A percentile compares a stretch with the other conserved stretches of the same genome.
Evolutionary conservation across 2,888 invertebrate genomes (phyloP).

Genomic region (Priocnemis perturbator): DNA sequence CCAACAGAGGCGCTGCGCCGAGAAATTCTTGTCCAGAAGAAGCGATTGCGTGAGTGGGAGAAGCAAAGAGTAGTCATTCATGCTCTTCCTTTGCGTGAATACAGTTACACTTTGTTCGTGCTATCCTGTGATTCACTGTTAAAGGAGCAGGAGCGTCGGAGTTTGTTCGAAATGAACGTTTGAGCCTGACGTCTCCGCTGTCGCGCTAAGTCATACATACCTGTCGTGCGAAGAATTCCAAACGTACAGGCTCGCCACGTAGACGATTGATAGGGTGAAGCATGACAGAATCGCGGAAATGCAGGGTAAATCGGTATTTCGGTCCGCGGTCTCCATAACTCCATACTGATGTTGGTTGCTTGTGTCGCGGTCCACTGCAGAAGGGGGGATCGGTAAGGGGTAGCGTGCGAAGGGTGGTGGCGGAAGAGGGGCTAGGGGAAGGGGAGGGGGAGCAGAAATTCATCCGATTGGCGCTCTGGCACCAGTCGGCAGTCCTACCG

Average conservation of each 20-base stretch:
- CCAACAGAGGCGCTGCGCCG: constrained; percentile 38
- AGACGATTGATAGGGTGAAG: constrained; percentile 85
- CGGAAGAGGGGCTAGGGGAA: constrained; percentile 24
- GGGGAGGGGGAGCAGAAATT: constrained; percentile 46
- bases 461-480: constrained; percentile 64
- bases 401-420: constrained; percentile 27
- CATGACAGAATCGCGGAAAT: constrained; percentile 83
- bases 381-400: constrained; percentile 51
- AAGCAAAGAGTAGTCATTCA: constrained; percentile 42
- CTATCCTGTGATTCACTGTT: constrained; percentile 46
- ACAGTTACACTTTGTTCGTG: constrained; percentile 57
- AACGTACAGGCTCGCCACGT: constrained; percentile 92
- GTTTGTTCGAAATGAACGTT: constrained; percentile 33
- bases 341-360: constrained; percentile 68
- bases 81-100: constrained; percentile 49
- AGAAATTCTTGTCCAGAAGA: constrained; percentile 37
- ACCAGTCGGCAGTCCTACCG: constrained; percentile 67
- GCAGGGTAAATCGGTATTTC: constrained; percentile 75
- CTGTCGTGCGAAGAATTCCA: constrained; percentile 88
- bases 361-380: constrained; percentile 58
- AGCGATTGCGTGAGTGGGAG: constrained; percentile 41
- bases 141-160: constrained; percentile 43
- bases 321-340: constrained; percentile 68
- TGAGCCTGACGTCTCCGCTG: constrained; percentile 37
- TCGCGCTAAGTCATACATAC: constrained; percentile 74